These are phyloP conservation scores for Erebia palarica DNA, from an alignment of 2,888 invertebrate genomes.

Conservation along the genomic window DNA sequence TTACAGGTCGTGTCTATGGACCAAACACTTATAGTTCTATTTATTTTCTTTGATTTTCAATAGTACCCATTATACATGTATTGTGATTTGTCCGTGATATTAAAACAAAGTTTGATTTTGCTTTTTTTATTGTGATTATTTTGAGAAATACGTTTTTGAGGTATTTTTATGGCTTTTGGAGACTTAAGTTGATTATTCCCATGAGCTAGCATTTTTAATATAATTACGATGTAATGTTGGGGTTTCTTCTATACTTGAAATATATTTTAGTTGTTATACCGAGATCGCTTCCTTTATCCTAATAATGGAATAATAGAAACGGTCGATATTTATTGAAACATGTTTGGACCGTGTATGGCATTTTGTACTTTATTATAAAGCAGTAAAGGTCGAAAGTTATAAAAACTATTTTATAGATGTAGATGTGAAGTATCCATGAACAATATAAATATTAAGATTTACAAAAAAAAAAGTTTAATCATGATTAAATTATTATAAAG, in stretches of 20 bases:
- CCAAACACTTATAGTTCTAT: not conserved
- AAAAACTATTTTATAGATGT: conserved; percentile 3
- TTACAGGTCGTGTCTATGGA: conserved; percentile 15
- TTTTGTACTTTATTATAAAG: conserved; percentile 26
- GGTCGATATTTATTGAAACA: not conserved
- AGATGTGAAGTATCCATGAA: conserved; percentile 13
- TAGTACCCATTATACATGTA: not conserved
- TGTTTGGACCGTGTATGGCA: conserved; percentile 11
- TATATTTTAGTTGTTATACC: not conserved
- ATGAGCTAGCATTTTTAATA: conserved; percentile 1
- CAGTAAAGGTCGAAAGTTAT: conserved; percentile 7
- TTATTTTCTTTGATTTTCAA: not conserved
- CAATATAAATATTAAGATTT: conserved; percentile 9
- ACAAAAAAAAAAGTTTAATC: not conserved
- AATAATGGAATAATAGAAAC: no score
- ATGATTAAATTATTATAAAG: not conserved
- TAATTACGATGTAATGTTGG: no score
- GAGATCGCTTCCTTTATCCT: not conserved
- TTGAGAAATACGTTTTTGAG: not conserved
- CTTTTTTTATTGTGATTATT: conserved; percentile 1
- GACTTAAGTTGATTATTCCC: not conserved
- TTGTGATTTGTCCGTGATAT: conserved; percentile 15
- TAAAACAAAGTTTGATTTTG: conserved; percentile 5
- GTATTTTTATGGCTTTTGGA: not conserved
- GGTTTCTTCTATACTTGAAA: not conserved